Percentiles rank a stretch among this genome's conserved stretches.
phyloP scores from a whole-genome alignment of 2,797 vertebrate species.

The Linurgus olivaceus region DNA sequence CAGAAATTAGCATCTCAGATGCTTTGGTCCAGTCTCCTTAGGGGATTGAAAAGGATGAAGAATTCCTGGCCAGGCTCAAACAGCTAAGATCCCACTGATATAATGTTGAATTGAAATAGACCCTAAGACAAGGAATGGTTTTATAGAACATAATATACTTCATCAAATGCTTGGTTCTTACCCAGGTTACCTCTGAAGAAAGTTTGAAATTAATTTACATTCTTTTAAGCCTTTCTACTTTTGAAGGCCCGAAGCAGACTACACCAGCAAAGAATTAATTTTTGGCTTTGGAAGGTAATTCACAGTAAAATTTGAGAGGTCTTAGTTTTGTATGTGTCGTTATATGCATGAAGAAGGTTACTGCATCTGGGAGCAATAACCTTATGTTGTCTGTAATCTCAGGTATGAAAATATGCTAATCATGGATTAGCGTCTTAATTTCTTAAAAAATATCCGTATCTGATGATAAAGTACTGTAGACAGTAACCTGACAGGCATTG shows the following conservation, averaged over 20 bases:
- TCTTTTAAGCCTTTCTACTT: background rate
- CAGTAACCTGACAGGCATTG: constrained; percentile 28
- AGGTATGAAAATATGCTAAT: background rate
- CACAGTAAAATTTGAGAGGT: background rate
- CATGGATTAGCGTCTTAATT: background rate
- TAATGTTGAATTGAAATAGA: background rate
- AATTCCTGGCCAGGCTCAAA: background rate
- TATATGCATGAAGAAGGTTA: background rate
- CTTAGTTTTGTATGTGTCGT: background rate
- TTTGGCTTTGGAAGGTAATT: background rate
- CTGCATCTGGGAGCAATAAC: background rate
- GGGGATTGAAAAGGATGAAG: background rate
- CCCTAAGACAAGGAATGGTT: background rate
- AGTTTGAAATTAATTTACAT: background rate
- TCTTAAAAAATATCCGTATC: background rate
- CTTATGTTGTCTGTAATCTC: background rate
- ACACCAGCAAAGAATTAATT: background rate
- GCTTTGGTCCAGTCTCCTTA: background rate
- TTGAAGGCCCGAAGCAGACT: background rate
- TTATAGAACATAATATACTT: background rate
- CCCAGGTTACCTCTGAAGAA: background rate
- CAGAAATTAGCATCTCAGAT: background rate
- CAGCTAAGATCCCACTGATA: fast-evolving
- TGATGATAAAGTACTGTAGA: background rate
- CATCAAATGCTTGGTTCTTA: background rate